A percentile compares a stretch with the other conserved stretches of the same genome.
Conservation (phyloP, 2,113 vertebrate genomes). For the Pterocles burchelli region DNA sequence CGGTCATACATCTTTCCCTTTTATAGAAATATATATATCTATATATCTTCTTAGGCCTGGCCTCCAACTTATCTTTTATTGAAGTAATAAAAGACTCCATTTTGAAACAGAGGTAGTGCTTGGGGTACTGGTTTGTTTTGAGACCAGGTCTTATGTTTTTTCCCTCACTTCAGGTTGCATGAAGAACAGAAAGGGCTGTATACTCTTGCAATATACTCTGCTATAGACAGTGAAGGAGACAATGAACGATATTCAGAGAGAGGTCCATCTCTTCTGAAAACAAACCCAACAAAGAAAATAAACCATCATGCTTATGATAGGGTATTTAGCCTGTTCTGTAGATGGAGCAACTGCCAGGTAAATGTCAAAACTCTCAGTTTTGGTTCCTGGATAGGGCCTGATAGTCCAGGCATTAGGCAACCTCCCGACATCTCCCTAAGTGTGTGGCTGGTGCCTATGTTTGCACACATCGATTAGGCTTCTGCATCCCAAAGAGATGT, state of each 20-base stretch:
- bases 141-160: fast-evolving
- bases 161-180: neutral
- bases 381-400: neutral
- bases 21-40: neutral
- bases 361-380: neutral
- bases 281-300: neutral
- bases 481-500: neutral
- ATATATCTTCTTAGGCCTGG: neutral
- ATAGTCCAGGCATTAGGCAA: neutral
- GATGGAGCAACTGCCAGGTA: neutral
- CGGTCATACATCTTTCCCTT: neutral
- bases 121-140: neutral
- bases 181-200: neutral
- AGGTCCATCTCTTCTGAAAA: neutral
- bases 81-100: neutral
- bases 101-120: neutral
- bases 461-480: fast-evolving
- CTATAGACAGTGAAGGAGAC: neutral
- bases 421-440: neutral
- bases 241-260: neutral
- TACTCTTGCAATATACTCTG: neutral
- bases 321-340: neutral
- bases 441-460: neutral
- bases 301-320: neutral
- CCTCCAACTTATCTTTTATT: neutral